Percentiles rank a stretch among this genome's conserved stretches.
These are phyloP conservation scores for Agrotis segetum DNA, from an alignment of 2,888 invertebrate species.

Conservation along the genomic window DNA sequence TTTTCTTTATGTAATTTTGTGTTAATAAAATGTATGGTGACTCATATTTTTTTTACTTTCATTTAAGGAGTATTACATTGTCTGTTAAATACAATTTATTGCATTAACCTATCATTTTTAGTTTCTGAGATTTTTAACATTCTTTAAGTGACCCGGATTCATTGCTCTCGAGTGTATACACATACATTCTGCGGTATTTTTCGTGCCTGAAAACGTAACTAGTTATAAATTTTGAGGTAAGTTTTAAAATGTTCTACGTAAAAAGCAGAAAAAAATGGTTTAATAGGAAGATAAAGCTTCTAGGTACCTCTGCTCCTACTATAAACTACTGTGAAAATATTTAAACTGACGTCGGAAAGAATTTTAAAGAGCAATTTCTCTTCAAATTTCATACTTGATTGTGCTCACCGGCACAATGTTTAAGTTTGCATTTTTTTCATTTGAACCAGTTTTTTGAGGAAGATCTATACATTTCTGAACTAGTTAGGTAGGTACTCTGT, in stretches of 20 bases:
- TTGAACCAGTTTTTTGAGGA: neutral
- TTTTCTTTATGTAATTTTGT: too few species aligned
- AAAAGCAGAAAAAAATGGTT: slow-evolving; percentile 18
- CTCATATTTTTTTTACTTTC: too few species aligned
- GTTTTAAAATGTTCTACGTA: slow-evolving; percentile 19
- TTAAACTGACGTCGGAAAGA: slow-evolving; percentile 9
- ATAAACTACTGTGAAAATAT: slow-evolving; percentile 19
- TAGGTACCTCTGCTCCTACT: slow-evolving; percentile 6
- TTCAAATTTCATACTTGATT: neutral
- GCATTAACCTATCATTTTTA: too few species aligned
- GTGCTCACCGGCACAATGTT: neutral
- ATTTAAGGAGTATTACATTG: too few species aligned
- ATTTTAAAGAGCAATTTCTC: slow-evolving; percentile 25
- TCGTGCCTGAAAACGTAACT: neutral
- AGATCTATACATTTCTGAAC: neutral
- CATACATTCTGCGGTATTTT: neutral
- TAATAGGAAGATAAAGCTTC: slow-evolving; percentile 22
- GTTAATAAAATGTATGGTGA: too few species aligned
- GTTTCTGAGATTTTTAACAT: too few species aligned
- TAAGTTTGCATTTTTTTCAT: neutral
- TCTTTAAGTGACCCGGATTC: too few species aligned
- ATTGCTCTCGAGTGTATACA: too few species aligned
- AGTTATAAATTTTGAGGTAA: neutral
- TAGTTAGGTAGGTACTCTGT: neutral
- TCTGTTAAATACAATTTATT: too few species aligned